Evolutionary conservation across 2,888 invertebrate genomes (phyloP), one percentile per base, ranked within the genome.

Genomic region (Heteromyza rotundicornis): DNA sequence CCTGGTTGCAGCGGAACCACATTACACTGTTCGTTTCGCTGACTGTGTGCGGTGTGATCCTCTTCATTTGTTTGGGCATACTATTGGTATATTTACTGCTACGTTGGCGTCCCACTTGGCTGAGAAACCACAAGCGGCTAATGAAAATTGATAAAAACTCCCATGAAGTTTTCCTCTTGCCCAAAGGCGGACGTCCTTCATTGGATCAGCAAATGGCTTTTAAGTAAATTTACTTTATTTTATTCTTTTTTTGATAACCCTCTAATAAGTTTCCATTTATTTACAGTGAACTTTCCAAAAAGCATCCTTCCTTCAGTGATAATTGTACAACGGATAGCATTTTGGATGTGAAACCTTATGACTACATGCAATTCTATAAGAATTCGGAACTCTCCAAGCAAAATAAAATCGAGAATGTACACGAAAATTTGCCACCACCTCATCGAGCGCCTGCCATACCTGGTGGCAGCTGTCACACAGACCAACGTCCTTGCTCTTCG

Each of bases 1-100:
- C 65, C n/a, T 80, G 80, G 80, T 62, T 77, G 2, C 53, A 56
- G 3, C 47, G 16, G 0, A 50, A 69, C 8, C 66, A 69, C 47
- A 57, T 44, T 2, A 58, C 62, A 0, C 17, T 74, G 0, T 64
- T 73, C 7, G 63, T 77, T 5, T 22, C 68, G 0, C 1, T 76
- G 0, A 64, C 68, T 0, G 50, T 68, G 10, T 27, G 62, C 1
- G 68, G 69, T 2, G 67, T 71, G 2, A 22, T 79, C 2, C 0
- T 74, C 1, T 62, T 65, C 8, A 35, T 70, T 0, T 20, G 60
- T 2, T 1, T 76, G 1, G 80, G 81, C 0, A n/a, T 70, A 1
- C 12, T 70, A 0, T 50, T 50, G 1, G 62, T 68, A 19, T 77
- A 69, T 32, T 57, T 58, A 0, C 2, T 70, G 0, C 51, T 78